A percentile compares a stretch with the other conserved stretches of the same genome.
Evolutionary conservation across 2,113 vertebrate genomes (phyloP).

Genomic region (Nothocercus julius): DNA sequence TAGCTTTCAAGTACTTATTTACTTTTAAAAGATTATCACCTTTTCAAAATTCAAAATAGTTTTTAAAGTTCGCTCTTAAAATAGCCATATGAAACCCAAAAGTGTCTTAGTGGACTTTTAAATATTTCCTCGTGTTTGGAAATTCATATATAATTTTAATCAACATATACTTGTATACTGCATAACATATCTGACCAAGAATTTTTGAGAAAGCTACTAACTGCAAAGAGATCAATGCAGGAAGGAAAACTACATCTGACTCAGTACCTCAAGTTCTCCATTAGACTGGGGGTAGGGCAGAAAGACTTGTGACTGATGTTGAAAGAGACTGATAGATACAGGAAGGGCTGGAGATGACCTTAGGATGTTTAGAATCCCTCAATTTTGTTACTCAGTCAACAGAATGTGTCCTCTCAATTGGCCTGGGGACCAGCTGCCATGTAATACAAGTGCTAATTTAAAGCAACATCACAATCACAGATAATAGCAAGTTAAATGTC

Average conservation of each 20-base stretch:
- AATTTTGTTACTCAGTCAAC: background rate
- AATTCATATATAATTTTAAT: background rate
- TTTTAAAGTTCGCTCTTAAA: background rate
- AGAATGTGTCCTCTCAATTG: background rate
- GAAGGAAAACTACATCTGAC: background rate
- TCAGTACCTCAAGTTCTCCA: background rate
- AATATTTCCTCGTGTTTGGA: background rate
- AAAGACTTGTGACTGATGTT: background rate
- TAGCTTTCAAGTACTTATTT: background rate
- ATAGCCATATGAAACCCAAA: background rate
- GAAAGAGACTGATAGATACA: background rate
- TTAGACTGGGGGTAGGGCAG: background rate
- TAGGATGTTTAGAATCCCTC: background rate
- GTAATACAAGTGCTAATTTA: background rate
- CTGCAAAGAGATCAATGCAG: background rate
- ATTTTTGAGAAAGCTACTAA: background rate
- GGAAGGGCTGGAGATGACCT: background rate
- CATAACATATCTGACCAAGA: background rate
- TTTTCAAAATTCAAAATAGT: background rate
- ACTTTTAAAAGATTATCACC: background rate
- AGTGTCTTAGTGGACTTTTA: background rate
- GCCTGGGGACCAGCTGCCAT: background rate
- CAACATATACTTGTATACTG: background rate
- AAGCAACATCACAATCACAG: background rate
- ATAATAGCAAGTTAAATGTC: background rate